phyloP scores from a whole-genome alignment of 2,797 vertebrate genomes.

The Tiaroga cobitis region DNA sequence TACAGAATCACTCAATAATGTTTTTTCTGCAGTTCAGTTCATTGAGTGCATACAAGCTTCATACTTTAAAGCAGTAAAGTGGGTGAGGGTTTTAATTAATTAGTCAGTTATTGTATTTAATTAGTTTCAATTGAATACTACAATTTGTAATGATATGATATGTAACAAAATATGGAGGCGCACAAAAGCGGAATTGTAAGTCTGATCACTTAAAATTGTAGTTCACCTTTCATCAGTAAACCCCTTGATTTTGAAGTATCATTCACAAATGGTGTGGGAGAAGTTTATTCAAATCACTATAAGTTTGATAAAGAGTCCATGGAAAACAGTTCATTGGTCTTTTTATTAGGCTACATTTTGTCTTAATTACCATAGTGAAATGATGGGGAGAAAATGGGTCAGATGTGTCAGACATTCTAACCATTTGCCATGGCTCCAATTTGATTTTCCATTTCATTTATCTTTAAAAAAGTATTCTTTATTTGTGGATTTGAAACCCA shows the following conservation, averaged over 20 bases:
- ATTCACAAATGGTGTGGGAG: not conserved
- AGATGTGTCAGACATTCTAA: not conserved
- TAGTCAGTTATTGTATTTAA: not conserved
- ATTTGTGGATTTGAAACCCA: not conserved
- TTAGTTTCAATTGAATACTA: not conserved
- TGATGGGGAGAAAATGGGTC: not conserved
- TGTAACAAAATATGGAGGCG: not conserved
- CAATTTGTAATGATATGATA: not conserved
- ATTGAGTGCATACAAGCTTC: not conserved
- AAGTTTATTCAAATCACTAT: not conserved
- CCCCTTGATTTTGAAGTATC: not conserved
- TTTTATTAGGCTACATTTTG: not conserved
- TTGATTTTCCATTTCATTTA: not conserved
- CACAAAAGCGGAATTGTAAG: not conserved
- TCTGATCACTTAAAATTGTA: not conserved
- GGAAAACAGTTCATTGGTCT: not conserved
- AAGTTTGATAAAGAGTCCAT: not conserved
- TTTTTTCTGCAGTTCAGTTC: not conserved
- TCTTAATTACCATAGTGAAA: not conserved
- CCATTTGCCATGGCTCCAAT: not conserved
- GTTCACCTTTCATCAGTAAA: not conserved
- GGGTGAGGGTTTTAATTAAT: not conserved
- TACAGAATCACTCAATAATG: not conserved
- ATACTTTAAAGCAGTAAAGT: not conserved
- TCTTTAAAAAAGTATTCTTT: not conserved